Evolutionary conservation across 2,113 vertebrate species (phyloP), one percentile per base, ranked within the genome.

Genomic region (Bubo blakistoni): DNA sequence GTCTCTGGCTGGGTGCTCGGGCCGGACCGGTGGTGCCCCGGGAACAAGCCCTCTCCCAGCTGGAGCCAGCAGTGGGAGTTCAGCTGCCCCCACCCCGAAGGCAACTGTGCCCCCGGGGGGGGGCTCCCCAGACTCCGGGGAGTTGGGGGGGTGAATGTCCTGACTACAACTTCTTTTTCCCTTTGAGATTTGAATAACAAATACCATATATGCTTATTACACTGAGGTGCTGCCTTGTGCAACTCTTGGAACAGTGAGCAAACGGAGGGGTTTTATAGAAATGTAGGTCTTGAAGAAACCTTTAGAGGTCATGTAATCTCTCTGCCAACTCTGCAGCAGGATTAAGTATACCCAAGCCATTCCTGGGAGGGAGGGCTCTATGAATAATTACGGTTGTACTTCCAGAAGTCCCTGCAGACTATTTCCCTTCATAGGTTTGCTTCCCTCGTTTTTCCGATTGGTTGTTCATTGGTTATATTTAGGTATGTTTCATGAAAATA

Each of bases 401-500:
- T 52, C 6, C 0, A 22, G 3, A 81, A 88, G 22, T 77, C 77
- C 7, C 10, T 3, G 21, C 14, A 32, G 29, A 3, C 9, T 42
- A 1, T 36, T 5, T 47, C 5, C 19, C 15, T 83, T 61, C 13
- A 6, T 18, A 49, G 66, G 3, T 44, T 4, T 6, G 0, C 10
- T 69, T 52, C 6, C 9, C 9, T 59, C 4, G 1, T 63, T 87
- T 58, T 77, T 76, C 6, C 17, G 10, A 0, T 6, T 51, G 20
- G 7, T 30, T 1, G 0, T 65, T 86, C 7, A 4, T 66, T 0
- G 0, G 46, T 46, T 67, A 20, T 46, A 8, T 38, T 74, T 79
- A 55, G 8, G 20, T 40, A 3, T 8, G 1, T 57, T 89, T 74
- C 7, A 6, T 36, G 36, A 66, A 81, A 86, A 36, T 29, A 36